Evolutionary conservation across 2,113 vertebrate species (phyloP).

Genomic region (Pleuronectes platessa): DNA sequence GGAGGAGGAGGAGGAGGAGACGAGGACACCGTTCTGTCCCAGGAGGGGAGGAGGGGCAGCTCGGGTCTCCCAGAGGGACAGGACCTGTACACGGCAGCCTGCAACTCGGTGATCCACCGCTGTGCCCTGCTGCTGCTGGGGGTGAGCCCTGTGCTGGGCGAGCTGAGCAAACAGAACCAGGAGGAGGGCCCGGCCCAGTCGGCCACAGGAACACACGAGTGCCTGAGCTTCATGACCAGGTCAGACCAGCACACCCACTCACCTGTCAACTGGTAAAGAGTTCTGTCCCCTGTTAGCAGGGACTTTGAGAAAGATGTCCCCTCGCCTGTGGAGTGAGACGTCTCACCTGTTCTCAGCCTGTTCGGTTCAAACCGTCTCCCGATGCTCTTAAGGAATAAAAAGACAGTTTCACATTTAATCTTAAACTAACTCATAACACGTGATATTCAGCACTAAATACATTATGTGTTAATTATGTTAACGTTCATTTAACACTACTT

Average conservation of each 20-base stretch:
- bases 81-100: slow-evolving; percentile 95
- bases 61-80: slow-evolving; percentile 90
- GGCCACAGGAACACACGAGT: slow-evolving; percentile 83
- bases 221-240: slow-evolving; percentile 93
- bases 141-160: slow-evolving; percentile 90
- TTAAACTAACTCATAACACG: too few relatives aligned
- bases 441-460: too few relatives aligned
- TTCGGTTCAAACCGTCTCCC: too few relatives aligned
- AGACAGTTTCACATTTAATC: too few relatives aligned
- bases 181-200: slow-evolving; percentile 82
- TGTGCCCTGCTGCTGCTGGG: slow-evolving; percentile 93
- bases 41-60: slow-evolving; percentile 88
- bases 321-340: too few relatives aligned
- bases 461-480: too few relatives aligned
- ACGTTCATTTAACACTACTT: too few relatives aligned
- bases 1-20: slow-evolving; percentile 61
- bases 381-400: too few relatives aligned
- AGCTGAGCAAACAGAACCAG: slow-evolving; percentile 86
- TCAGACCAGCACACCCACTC: slow-evolving; percentile 55
- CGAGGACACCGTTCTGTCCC: slow-evolving; percentile 84
- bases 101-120: slow-evolving; percentile 96
- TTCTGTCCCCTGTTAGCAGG: too few relatives aligned
- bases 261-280: too few relatives aligned
- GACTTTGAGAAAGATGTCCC: too few relatives aligned
- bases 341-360: too few relatives aligned